phyloP scores from a whole-genome alignment of 2,888 invertebrate species.

The Ichneumoninae sp. region DNA sequence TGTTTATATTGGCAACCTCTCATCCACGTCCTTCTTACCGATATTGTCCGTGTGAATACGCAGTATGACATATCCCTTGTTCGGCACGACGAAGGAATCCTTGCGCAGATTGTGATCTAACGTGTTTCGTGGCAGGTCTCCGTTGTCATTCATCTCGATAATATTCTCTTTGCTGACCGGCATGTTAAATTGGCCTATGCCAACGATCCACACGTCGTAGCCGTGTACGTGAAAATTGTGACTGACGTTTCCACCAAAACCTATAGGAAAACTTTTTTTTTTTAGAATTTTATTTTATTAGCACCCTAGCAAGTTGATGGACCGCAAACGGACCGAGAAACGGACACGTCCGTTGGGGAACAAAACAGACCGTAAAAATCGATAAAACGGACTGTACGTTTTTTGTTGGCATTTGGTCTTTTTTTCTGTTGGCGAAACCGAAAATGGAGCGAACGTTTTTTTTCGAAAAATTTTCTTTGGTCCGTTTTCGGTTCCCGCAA shows the following conservation, averaged over 20 bases:
- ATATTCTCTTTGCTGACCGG: conserved; percentile 84
- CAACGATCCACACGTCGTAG: conserved; percentile 73
- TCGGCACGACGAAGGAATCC: conserved; percentile 88
- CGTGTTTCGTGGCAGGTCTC: conserved; percentile 84
- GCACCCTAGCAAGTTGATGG: too few relatives aligned
- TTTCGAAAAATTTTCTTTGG: too few relatives aligned
- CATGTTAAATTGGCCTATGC: conserved; percentile 74
- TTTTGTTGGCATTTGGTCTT: too few relatives aligned
- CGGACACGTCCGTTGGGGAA: too few relatives aligned
- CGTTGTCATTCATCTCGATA: conserved; percentile 80
- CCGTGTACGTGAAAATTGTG: conserved; percentile 89
- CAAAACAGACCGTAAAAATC: too few relatives aligned
- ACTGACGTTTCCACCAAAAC: conserved; percentile 85
- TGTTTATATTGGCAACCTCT: background rate
- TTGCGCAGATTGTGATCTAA: conserved; percentile 82
- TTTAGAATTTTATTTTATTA: too few relatives aligned
- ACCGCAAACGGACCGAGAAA: too few relatives aligned
- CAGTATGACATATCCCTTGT: conserved; percentile 85
- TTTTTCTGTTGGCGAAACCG: too few relatives aligned
- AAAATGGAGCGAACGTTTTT: too few relatives aligned
- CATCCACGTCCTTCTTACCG: conserved; percentile 64
- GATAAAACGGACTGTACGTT: too few relatives aligned
- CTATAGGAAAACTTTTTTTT: conserved; percentile 77
- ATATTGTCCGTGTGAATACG: conserved; percentile 74
- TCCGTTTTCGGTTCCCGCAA: too few relatives aligned